Conservation (phyloP, 2,113 vertebrate species). For the Aptenodytes patagonicus region DNA sequence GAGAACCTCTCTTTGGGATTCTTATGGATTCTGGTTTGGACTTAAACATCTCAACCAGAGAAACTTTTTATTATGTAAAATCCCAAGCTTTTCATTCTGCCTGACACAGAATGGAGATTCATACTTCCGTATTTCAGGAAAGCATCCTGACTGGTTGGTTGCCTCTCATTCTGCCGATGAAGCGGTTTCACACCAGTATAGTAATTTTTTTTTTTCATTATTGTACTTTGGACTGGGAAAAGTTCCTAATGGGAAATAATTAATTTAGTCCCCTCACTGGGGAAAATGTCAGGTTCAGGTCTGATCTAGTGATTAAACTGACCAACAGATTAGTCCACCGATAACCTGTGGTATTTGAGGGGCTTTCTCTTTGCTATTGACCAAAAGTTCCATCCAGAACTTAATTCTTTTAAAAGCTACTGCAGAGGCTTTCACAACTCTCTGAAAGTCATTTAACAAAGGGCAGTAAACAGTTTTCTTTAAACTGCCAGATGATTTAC, state of each 20-base stretch:
- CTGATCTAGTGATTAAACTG: not conserved
- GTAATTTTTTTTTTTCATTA: not conserved
- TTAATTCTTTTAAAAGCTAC: not conserved
- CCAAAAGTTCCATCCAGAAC: not conserved
- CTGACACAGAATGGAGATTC: not conserved
- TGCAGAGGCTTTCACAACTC: not conserved
- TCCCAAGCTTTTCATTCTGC: not conserved
- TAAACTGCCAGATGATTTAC: not conserved
- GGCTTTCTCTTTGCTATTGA: not conserved
- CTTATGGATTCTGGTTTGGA: not conserved
- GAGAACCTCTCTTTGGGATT: not conserved
- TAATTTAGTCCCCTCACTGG: not conserved
- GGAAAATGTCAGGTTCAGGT: not conserved
- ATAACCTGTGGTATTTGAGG: not conserved
- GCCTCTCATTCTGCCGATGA: not conserved
- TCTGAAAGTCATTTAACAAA: not conserved
- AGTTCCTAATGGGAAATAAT: not conserved
- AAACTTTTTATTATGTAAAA: not conserved
- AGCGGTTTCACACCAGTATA: not conserved
- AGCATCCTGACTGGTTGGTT: not conserved
- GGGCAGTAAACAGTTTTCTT: not conserved
- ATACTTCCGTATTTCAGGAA: not conserved
- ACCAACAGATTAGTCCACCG: not conserved
- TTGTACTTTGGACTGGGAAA: not conserved
- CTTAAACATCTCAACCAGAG: not conserved